Conservation (phyloP, 2,888 invertebrate species). For the Clanis bilineata region DNA sequence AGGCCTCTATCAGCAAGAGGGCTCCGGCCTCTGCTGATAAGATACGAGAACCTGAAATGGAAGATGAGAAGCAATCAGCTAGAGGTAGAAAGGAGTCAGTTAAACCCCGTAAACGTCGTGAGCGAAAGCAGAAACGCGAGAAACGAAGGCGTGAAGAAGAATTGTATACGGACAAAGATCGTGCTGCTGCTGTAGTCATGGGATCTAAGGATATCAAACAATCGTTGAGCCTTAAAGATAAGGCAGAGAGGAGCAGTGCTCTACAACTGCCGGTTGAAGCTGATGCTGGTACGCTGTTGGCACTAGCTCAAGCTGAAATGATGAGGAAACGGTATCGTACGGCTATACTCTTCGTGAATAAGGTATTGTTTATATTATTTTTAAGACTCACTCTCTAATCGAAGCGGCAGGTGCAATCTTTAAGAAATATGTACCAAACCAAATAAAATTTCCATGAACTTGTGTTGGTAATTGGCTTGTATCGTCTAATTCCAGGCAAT, state of each 20-base stretch:
- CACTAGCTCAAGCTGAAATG: conserved; percentile 89
- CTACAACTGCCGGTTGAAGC: conserved; percentile 90
- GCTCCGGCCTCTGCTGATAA: conserved; percentile 60
- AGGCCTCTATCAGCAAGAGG: conserved; percentile 71
- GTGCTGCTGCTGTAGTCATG: conserved; percentile 94
- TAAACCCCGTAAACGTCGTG: conserved; percentile 60
- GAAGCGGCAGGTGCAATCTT: too few relatives aligned
- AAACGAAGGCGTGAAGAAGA: conserved; percentile 84
- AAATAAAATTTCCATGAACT: too few relatives aligned
- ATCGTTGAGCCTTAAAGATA: conserved; percentile 89
- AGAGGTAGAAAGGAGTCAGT: conserved; percentile 62
- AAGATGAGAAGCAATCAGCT: conserved; percentile 56
- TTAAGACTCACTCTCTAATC: neutral
- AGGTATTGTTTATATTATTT: conserved; percentile 78
- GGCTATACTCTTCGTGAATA: conserved; percentile 89
- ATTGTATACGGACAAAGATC: conserved; percentile 93
- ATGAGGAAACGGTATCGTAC: conserved; percentile 87
- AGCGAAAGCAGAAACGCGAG: conserved; percentile 65
- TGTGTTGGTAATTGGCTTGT: neutral
- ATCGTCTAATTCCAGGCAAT: conserved; percentile 85
- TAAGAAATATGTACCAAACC: too few relatives aligned
- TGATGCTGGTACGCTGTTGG: conserved; percentile 88
- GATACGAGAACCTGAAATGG: conserved; percentile 42
- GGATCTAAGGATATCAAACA: conserved; percentile 94
- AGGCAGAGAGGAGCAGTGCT: conserved; percentile 87